phyloP scores from a whole-genome alignment of 2,113 vertebrate species.

The Marmota flaviventris region DNA sequence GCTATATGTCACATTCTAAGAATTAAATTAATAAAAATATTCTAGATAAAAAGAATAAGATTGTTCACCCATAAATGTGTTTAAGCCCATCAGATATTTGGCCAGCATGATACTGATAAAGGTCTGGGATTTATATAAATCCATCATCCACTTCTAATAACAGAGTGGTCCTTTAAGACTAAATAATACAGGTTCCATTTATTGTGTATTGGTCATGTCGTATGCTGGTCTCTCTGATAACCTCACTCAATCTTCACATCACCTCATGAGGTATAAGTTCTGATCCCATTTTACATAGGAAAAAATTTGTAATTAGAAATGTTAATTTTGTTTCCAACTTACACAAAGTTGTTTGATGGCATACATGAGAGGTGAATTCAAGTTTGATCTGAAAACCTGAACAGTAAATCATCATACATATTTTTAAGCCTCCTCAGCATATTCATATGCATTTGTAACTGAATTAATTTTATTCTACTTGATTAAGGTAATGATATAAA shows the following conservation, averaged over 20 bases:
- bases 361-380: background rate
- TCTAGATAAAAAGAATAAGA: background rate
- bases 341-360: background rate
- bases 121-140: background rate
- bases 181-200: background rate
- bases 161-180: background rate
- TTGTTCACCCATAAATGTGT: background rate
- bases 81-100: background rate
- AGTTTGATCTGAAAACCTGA: background rate
- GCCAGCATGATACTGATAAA: background rate
- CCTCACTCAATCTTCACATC: background rate
- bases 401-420: background rate
- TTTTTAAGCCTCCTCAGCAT: background rate
- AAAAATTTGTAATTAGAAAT: background rate
- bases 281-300: background rate
- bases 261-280: background rate
- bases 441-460: background rate
- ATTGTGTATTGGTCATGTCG: background rate
- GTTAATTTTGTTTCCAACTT: background rate
- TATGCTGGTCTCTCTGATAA: background rate
- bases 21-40: background rate
- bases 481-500: background rate
- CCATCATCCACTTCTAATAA: background rate
- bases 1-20: background rate
- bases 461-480: conserved; percentile 9